Percentiles rank a stretch among this genome's conserved stretches.
phyloP scores from a whole-genome alignment of 64 coral and sea anemone genomes.

The Hydrozoanthus tunicans region DNA sequence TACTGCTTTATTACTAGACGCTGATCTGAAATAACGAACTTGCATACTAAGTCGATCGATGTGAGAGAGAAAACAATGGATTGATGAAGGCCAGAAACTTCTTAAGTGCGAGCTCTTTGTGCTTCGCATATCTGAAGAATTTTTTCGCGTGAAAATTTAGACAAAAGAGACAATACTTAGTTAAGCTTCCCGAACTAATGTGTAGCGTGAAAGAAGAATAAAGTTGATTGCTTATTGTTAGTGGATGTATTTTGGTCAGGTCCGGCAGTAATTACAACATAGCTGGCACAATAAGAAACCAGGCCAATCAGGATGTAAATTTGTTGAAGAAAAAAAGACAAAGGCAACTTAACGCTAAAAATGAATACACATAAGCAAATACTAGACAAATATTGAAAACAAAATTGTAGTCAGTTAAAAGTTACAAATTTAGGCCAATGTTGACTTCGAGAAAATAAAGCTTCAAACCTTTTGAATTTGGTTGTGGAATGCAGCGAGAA shows the following conservation, averaged over 20 bases:
- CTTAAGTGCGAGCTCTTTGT: conserved; percentile 24
- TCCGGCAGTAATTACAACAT: conserved; percentile 59
- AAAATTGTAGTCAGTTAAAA: conserved; percentile 14
- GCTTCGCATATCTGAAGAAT: conserved; percentile 18
- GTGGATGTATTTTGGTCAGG: conserved; percentile 16
- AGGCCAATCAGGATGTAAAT: conserved; percentile 35
- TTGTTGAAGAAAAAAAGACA: conserved; percentile 27
- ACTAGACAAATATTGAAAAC: neutral
- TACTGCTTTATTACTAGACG: neutral
- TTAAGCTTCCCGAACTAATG: conserved; percentile 42
- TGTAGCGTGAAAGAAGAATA: conserved; percentile 12
- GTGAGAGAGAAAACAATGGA: conserved; percentile 14
- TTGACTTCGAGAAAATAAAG: neutral
- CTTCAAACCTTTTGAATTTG: neutral
- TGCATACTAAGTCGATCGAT: conserved; percentile 34
- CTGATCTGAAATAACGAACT: conserved; percentile 6
- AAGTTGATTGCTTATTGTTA: conserved; percentile 59
- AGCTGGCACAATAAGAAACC: conserved; percentile 7
- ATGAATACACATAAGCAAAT: conserved; percentile 14
- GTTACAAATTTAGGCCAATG: neutral
- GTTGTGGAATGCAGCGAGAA: neutral
- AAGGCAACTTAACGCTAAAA: conserved; percentile 22
- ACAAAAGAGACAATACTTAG: conserved; percentile 36
- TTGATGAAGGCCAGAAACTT: neutral
- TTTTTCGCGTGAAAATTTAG: conserved; percentile 48